phyloP scores from a whole-genome alignment of 2,888 invertebrate genomes.

The Eupithecia tripunctaria region DNA sequence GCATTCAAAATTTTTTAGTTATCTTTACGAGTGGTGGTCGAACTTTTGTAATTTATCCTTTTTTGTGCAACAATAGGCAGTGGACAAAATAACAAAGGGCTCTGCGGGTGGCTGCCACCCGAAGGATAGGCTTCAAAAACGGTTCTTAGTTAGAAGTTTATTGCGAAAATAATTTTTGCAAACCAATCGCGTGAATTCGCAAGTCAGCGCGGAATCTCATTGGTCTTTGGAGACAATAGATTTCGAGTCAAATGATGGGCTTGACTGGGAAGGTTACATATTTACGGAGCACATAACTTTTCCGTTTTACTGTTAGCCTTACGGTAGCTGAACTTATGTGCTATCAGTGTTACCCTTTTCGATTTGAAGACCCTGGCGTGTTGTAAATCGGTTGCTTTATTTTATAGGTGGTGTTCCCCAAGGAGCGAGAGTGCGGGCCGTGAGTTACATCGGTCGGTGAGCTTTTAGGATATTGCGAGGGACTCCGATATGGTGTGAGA shows the following conservation, averaged over 20 bases:
- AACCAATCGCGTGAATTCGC: conserved; percentile 75
- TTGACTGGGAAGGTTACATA: conserved; percentile 50
- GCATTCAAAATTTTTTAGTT: conserved; percentile 74
- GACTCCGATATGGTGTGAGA: conserved; percentile 61
- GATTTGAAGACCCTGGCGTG: conserved; percentile 74
- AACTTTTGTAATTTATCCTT: conserved; percentile 79
- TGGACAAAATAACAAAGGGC: conserved; percentile 77
- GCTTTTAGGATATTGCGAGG: conserved; percentile 77
- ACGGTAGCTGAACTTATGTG: conserved; percentile 67
- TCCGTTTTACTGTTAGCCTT: conserved; percentile 56
- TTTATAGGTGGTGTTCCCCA: conserved; percentile 79
- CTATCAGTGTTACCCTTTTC: conserved; percentile 77
- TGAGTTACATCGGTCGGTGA: conserved; percentile 65
- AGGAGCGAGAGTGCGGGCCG: conserved; percentile 61
- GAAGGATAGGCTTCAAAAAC: conserved; percentile 66
- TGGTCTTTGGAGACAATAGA: conserved; percentile 74
- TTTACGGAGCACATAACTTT: conserved; percentile 64
- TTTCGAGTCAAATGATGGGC: conserved; percentile 47
- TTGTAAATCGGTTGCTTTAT: conserved; percentile 83
- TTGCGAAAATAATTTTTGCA: conserved; percentile 82
- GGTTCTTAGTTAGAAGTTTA: conserved; percentile 67
- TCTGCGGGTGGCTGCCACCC: conserved; percentile 63
- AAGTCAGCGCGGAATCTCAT: conserved; percentile 59
- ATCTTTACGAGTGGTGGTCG: conserved; percentile 77
- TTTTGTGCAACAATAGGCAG: conserved; percentile 72